Percentiles rank a stretch among this genome's conserved stretches.
Conservation (phyloP, 2,113 vertebrate species). For the Haplochromis vanheusdeni region DNA sequence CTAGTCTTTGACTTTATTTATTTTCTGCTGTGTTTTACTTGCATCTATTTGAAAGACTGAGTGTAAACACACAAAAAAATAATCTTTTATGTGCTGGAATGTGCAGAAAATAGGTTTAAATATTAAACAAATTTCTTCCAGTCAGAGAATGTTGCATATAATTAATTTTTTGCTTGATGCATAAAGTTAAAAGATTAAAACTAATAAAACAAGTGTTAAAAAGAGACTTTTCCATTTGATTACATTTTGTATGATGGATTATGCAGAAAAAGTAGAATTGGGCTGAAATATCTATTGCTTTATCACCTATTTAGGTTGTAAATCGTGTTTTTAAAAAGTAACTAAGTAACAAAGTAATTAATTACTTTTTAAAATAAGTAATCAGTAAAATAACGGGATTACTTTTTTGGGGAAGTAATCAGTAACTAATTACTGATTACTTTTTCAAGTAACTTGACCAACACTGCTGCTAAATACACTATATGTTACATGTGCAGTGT, state of each 20-base stretch:
- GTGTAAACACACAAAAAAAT: no score
- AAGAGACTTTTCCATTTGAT: neutral
- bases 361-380: neutral
- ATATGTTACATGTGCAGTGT: neutral
- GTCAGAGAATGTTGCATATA: neutral
- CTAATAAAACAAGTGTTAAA: neutral
- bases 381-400: neutral
- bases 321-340: neutral
- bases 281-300: fast-evolving
- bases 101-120: neutral
- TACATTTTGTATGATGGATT: neutral
- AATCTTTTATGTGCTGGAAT: neutral
- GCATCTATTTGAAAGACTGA: no score
- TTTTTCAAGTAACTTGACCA: neutral
- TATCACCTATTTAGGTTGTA: neutral
- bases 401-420: neutral
- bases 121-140: neutral
- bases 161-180: neutral
- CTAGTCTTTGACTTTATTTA: no score
- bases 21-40: no score
- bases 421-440: neutral
- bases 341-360: neutral
- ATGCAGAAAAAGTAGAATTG: neutral
- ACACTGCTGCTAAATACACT: neutral
- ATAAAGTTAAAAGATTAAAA: neutral